phyloP scores from a whole-genome alignment of 1,140 invertebrate species.

The Eubasilissa regina region DNA sequence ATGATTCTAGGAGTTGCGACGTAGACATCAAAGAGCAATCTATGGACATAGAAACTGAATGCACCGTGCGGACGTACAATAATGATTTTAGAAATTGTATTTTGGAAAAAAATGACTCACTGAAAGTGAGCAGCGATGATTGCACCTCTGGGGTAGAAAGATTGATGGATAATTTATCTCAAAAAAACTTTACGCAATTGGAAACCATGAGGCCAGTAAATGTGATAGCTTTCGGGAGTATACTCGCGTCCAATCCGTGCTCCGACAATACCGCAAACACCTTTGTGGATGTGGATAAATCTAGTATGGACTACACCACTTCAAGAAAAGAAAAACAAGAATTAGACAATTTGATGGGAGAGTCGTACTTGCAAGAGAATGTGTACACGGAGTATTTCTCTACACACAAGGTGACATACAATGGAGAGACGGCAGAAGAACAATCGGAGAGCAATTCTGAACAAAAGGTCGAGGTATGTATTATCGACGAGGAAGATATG shows the following conservation, averaged over 20 bases:
- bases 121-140: conserved; percentile 23
- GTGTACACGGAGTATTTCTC: conserved; percentile 69
- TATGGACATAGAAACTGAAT: conserved; percentile 66
- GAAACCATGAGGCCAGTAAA: conserved; percentile 68
- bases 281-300: conserved; percentile 50
- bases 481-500: conserved; percentile 61
- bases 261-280: conserved; percentile 64
- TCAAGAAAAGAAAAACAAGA: conserved; percentile 64
- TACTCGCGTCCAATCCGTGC: conserved; percentile 59
- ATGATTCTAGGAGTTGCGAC: conserved; percentile 64
- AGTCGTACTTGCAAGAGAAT: conserved; percentile 70
- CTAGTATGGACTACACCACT: conserved; percentile 61
- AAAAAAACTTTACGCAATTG: conserved; percentile 62
- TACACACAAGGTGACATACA: conserved; percentile 68
- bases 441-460: conserved; percentile 57
- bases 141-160: conserved; percentile 21
- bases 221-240: conserved; percentile 67
- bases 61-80: conserved; percentile 57
- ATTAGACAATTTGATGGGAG: conserved; percentile 69
- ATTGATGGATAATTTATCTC: conserved; percentile 55
- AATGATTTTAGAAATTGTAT: conserved; percentile 43
- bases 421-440: conserved; percentile 59
- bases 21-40: conserved; percentile 67
- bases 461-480: conserved; percentile 62
- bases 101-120: not conserved